A percentile compares a stretch with the other conserved stretches of the same genome.
Evolutionary conservation across 2,113 vertebrate genomes (phyloP).

Genomic region (Podarcis muralis): DNA sequence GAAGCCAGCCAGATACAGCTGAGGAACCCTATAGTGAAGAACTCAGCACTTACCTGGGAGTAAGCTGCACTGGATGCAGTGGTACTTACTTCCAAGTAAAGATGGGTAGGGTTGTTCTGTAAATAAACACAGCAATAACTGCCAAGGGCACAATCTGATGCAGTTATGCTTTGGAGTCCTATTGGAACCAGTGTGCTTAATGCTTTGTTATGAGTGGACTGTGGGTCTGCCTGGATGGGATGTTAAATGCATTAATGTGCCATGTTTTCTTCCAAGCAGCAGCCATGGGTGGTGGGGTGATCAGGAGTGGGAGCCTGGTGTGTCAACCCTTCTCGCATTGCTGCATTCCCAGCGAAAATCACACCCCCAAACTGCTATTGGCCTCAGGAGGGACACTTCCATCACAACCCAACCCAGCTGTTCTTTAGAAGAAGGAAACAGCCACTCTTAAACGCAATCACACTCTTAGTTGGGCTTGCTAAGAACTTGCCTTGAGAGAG

Average conservation of each 20-base stretch:
- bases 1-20: no score
- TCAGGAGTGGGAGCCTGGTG: no score
- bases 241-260: not conserved
- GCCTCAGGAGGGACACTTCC: not conserved
- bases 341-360: not conserved
- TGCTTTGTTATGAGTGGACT: not conserved
- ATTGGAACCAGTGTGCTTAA: not conserved
- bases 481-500: not conserved
- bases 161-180: not conserved
- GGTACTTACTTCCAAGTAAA: not conserved
- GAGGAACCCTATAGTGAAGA: no score
- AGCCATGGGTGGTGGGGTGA: not conserved
- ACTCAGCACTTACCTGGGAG: not conserved
- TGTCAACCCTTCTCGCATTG: not conserved
- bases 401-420: not conserved
- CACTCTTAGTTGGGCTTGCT: not conserved
- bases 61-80: not conserved
- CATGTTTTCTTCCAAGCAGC: not conserved
- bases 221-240: not conserved
- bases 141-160: not conserved
- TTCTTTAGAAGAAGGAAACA: not conserved
- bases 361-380: not conserved
- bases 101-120: not conserved
- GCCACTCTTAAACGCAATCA: not conserved
- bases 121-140: not conserved